These are phyloP conservation scores for Xestia sexstrigata DNA, from an alignment of 2,888 invertebrate genomes.

Conservation along the genomic window DNA sequence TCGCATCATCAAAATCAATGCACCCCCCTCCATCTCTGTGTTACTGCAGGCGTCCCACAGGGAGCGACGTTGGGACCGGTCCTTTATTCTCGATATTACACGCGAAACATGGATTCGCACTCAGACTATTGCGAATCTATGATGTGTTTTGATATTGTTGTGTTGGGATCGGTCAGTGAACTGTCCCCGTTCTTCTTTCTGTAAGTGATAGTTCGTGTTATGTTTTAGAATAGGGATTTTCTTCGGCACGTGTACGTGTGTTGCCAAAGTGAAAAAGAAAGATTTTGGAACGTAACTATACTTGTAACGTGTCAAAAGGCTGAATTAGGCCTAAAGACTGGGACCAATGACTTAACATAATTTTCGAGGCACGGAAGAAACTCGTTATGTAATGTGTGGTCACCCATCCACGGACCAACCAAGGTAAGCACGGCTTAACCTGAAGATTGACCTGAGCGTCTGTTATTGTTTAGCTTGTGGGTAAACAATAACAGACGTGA, in stretches of 20 bases:
- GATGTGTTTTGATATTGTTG: slow-evolving; percentile 61
- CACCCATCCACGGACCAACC: too few relatives aligned
- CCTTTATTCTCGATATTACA: slow-evolving; percentile 53
- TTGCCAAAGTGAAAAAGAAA: slow-evolving; percentile 13
- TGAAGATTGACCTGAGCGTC: too few relatives aligned
- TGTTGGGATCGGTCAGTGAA: slow-evolving; percentile 47
- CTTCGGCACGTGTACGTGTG: neutral
- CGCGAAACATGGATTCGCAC: slow-evolving; percentile 66
- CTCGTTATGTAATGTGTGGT: too few relatives aligned
- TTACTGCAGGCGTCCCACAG: slow-evolving; percentile 56
- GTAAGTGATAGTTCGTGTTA: slow-evolving; percentile 54
- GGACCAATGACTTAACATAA: too few relatives aligned
- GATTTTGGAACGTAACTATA: neutral
- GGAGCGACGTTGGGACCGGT: slow-evolving; percentile 46
- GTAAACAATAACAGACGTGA: too few relatives aligned
- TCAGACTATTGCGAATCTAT: slow-evolving; percentile 61
- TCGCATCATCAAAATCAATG: slow-evolving; percentile 53
- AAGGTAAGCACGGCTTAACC: too few relatives aligned
- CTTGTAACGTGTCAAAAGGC: neutral
- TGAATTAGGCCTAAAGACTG: neutral
- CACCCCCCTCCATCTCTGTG: slow-evolving; percentile 18
- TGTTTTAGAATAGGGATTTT: slow-evolving; percentile 8
- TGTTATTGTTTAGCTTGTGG: too few relatives aligned
- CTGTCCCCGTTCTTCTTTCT: slow-evolving; percentile 48
- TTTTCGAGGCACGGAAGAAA: too few relatives aligned